phyloP scores from a whole-genome alignment of 2,113 vertebrate genomes.

The Asarcornis scutulata region DNA sequence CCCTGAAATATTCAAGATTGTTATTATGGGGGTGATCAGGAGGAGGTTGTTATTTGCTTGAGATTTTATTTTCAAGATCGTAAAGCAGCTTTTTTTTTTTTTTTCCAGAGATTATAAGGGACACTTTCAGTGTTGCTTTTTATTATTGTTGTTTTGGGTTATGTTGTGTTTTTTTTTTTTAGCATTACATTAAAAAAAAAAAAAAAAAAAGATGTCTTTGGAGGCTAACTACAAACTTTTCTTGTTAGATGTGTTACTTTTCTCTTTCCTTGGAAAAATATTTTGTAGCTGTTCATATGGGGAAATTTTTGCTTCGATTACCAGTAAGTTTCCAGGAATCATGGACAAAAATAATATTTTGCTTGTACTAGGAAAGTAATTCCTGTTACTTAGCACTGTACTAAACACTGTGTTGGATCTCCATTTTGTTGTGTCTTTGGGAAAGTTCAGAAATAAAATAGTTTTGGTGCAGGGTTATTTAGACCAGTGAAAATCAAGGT shows the following conservation, averaged over 20 bases:
- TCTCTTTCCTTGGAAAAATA: neutral
- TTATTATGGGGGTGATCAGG: constrained; percentile 11
- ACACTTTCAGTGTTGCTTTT: neutral
- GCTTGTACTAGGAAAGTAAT: neutral
- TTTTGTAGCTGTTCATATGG: neutral
- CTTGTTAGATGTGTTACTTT: neutral
- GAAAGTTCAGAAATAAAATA: neutral
- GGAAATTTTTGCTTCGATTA: neutral
- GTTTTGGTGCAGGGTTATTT: neutral
- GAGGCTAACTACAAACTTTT: neutral
- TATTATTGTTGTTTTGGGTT: no score
- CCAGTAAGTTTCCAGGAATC: neutral
- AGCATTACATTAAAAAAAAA: neutral
- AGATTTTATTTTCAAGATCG: constrained; percentile 24
- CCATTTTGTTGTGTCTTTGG: neutral
- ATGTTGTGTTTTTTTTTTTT: neutral
- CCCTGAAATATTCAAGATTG: constrained; percentile 21
- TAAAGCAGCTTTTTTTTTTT: neutral
- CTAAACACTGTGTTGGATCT: neutral
- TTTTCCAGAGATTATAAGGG: neutral
- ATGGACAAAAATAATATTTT: neutral
- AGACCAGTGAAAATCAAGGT: neutral
- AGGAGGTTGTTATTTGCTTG: constrained; percentile 26
- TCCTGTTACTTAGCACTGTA: neutral
- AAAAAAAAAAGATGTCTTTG: neutral